phyloP scores from a whole-genome alignment of 2,113 vertebrate species.

The Cavia aperea region DNA sequence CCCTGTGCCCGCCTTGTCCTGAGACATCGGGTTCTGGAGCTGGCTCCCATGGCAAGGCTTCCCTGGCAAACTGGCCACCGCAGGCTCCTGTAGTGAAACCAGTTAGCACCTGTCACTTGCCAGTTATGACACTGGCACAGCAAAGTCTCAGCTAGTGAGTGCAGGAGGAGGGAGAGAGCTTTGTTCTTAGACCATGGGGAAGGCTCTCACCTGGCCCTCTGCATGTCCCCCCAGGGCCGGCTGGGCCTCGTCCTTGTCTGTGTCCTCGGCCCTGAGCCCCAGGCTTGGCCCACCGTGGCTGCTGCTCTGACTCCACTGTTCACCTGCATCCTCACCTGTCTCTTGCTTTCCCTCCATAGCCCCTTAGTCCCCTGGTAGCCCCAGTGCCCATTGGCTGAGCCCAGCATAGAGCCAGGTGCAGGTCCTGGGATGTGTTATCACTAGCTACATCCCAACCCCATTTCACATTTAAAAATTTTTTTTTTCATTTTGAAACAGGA shows the following conservation, averaged over 20 bases:
- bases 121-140: neutral
- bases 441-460: neutral
- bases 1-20: neutral
- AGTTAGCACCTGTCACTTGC: neutral
- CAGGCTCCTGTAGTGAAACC: neutral
- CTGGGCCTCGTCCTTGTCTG: neutral
- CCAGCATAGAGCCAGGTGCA: neutral
- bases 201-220: neutral
- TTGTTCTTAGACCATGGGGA: neutral
- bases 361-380: neutral
- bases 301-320: neutral
- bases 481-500: neutral
- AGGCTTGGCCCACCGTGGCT: neutral
- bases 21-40: neutral
- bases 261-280: neutral
- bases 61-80: neutral
- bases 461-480: neutral
- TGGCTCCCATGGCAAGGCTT: neutral
- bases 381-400: neutral
- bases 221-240: neutral
- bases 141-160: neutral
- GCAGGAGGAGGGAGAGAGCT: neutral
- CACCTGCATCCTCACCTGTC: neutral
- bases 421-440: neutral
- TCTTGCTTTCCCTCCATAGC: neutral